These are phyloP conservation scores for Graphium colonna DNA, from an alignment of 2,888 invertebrate species.

Conservation along the genomic window DNA sequence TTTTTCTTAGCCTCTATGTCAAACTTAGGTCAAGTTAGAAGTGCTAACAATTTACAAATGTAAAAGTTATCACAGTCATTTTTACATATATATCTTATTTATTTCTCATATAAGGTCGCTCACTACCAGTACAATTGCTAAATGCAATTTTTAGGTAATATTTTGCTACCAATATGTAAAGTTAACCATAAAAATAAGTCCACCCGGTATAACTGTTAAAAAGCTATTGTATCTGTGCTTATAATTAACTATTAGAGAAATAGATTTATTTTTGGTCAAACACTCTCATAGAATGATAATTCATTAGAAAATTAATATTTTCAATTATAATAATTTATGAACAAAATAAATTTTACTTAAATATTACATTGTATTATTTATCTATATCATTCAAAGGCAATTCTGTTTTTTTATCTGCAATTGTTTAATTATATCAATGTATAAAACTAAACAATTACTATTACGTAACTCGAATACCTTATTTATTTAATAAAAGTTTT, in stretches of 20 bases:
- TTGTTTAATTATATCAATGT: no score
- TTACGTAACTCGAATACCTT: no score
- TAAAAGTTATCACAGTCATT: neutral
- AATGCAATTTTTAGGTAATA: neutral
- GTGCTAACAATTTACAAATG: neutral
- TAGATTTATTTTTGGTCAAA: neutral
- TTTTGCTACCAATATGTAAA: neutral
- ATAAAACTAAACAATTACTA: no score
- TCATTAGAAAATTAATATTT: neutral
- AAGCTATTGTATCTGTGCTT: neutral
- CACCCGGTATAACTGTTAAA: neutral
- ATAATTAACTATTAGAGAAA: neutral
- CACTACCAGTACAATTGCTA: neutral
- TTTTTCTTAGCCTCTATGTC: neutral
- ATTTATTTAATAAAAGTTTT: no score
- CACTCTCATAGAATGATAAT: neutral
- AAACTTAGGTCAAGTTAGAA: neutral
- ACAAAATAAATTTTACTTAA: neutral
- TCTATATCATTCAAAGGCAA: no score
- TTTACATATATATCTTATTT: neutral
- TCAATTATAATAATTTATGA: neutral
- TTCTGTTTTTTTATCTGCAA: no score
- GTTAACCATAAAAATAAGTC: neutral
- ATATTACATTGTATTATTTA: no score
- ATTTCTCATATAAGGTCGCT: no score